A percentile compares a stretch with the other conserved stretches of the same genome.
phyloP scores from a whole-genome alignment of 1,140 invertebrate species.

The Drosophila insularis region DNA sequence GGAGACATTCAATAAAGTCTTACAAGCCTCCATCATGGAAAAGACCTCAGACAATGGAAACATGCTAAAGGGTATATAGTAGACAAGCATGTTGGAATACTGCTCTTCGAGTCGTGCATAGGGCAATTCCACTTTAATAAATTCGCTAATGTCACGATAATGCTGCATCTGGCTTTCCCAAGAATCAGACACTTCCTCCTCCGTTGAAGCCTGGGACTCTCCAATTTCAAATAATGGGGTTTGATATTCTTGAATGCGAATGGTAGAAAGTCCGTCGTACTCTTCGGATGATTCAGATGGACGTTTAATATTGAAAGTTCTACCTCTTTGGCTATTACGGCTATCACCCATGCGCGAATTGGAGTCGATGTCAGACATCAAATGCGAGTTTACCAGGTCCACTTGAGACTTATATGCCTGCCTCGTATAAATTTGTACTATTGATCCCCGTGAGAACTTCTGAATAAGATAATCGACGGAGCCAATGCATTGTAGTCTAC shows the following conservation, averaged over 20 bases:
- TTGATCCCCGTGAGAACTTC: conserved; percentile 9
- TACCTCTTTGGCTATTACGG: background rate
- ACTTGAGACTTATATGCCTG: background rate
- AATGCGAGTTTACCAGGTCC: background rate
- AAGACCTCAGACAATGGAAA: conserved; percentile 4
- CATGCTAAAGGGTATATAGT: conserved; percentile 15
- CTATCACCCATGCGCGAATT: background rate
- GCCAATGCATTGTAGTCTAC: conserved; percentile 6
- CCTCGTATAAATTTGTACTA: background rate
- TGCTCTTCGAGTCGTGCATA: background rate
- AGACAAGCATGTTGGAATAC: conserved; percentile 12
- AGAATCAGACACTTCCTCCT: background rate
- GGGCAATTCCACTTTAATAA: conserved; percentile 14
- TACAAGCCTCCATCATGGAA: conserved; percentile 12
- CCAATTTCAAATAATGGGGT: background rate
- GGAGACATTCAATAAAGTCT: background rate
- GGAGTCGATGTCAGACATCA: background rate
- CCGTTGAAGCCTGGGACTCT: background rate
- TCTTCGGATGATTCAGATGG: background rate
- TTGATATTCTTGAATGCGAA: background rate
- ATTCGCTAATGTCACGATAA: background rate
- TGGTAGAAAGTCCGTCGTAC: background rate
- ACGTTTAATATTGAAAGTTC: background rate
- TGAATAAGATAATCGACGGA: background rate
- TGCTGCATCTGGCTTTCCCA: background rate